Percentiles rank a stretch among this genome's conserved stretches.
Conservation (phyloP, 2,797 vertebrate genomes). For the Tragelaphus eurycerus region DNA sequence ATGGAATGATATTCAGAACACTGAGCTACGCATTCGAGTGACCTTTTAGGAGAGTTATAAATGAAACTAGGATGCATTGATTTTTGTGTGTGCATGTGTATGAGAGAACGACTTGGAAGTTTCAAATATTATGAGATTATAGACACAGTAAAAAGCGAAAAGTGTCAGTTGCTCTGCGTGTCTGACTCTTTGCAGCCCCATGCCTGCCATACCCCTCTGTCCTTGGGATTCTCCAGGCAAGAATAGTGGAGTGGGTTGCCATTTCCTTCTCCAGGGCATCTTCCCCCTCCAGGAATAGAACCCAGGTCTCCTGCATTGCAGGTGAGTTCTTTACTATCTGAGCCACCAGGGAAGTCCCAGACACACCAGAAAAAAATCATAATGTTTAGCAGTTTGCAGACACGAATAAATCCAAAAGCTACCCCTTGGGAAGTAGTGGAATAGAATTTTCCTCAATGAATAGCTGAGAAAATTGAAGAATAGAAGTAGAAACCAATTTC, state of each 20-base stretch:
- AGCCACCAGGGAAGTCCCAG: neutral
- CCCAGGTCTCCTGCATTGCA: neutral
- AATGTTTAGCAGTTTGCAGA: constrained; percentile 39
- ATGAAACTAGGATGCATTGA: neutral
- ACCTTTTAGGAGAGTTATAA: constrained; percentile 39
- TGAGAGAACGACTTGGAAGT: neutral
- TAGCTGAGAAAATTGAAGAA: constrained; percentile 31
- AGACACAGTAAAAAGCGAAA: neutral
- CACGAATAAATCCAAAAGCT: constrained; percentile 40
- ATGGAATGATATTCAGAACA: constrained; percentile 30
- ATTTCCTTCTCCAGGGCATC: neutral
- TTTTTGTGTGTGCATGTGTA: neutral
- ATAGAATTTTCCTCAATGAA: constrained; percentile 32
- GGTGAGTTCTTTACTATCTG: neutral
- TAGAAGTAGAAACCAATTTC: neutral
- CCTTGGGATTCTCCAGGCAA: neutral
- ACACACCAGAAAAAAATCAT: neutral
- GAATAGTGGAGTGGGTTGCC: neutral
- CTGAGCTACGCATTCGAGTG: neutral
- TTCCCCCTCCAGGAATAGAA: neutral
- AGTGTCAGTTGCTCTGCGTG: neutral
- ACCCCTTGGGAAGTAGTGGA: neutral
- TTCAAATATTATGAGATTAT: constrained; percentile 43
- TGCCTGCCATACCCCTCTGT: neutral
- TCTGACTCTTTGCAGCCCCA: neutral